Base-by-base conservation (phyloP, 2,888 invertebrate species). In the Thymelicus lineola region DNA sequence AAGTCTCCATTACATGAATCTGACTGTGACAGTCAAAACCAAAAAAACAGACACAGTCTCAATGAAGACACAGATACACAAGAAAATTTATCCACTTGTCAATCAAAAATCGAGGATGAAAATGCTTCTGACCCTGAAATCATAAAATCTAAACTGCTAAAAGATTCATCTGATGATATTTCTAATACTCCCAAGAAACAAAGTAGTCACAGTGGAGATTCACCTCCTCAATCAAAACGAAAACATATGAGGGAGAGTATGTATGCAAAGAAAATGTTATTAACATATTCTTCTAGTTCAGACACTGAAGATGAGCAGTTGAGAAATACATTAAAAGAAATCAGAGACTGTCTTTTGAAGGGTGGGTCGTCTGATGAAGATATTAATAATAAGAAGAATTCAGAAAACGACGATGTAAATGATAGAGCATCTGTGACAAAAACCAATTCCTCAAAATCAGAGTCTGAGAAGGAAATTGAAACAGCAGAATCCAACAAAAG, bases 231-330 rank as follows among this genome's bases (percentile, higher is more conserved):
- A 62, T 82, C 79, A 20, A 86, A 83, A 77, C 80, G 83, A 72
- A 89, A 87, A 76, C 76, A 78, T 71, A 83, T 85, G 1, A 86
- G 82, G 79, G 86, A 89, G 78, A 87, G 84, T 75, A 85, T 86
- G 76, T 78, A 87, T 76, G 90, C 89, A 28, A 93, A 89, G 73
- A 87, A 85, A 81, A 87, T 82, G 81, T 78, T 90, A 12, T 74
- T 91, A 6, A 79, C 79, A 48, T 83, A 87, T 75, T 88, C 89
- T 50, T 88, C 90, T 38, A 89, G 89, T 76, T 92, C 93, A 7
- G 93, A 90, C 58, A 84, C 86, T 58, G 90, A 89, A 66, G 88
- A 90, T 82, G 87, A 90, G 72, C 75, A 83, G 65, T 73, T 86
- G 17, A 81, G 72, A 72, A 77, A 75, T 77, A 80, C 75, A 10